These are phyloP conservation scores for Scolopax bukidnonensis DNA, from an alignment of 2,797 vertebrate species.

Conservation along the genomic window DNA sequence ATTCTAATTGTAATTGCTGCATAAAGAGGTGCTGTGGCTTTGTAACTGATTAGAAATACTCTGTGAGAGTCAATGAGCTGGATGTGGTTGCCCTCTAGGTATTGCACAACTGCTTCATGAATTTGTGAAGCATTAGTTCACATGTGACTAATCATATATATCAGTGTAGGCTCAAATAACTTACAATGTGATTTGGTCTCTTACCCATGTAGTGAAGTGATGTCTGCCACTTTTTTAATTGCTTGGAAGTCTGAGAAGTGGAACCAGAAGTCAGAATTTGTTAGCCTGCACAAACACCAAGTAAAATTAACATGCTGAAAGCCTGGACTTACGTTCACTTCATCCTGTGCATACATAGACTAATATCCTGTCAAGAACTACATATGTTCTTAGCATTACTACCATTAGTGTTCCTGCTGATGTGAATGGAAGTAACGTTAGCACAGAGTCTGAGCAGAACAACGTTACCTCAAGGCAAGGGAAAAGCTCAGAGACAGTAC, in stretches of 20 bases:
- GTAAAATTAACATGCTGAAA: neutral
- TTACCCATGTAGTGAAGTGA: neutral
- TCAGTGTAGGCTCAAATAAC: neutral
- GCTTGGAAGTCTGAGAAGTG: neutral
- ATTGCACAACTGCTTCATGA: neutral
- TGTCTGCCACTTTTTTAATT: conserved; percentile 15
- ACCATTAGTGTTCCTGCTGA: neutral
- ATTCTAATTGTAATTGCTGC: neutral
- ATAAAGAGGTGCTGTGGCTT: neutral
- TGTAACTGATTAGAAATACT: neutral
- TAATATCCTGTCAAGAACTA: neutral
- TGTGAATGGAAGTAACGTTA: neutral
- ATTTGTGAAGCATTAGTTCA: neutral
- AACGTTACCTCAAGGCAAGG: neutral
- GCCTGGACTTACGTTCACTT: neutral
- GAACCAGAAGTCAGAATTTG: conserved; percentile 2
- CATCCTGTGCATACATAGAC: neutral
- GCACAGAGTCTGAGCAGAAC: neutral
- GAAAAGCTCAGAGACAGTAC: neutral
- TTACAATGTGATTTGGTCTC: neutral
- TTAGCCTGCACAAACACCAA: neutral
- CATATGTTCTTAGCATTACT: neutral
- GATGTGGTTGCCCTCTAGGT: neutral
- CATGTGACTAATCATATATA: neutral
- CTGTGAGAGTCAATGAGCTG: neutral